A percentile compares a stretch with the other conserved stretches of the same genome.
phyloP scores from a whole-genome alignment of 2,797 vertebrate genomes.

The Bovichtus variegatus region DNA sequence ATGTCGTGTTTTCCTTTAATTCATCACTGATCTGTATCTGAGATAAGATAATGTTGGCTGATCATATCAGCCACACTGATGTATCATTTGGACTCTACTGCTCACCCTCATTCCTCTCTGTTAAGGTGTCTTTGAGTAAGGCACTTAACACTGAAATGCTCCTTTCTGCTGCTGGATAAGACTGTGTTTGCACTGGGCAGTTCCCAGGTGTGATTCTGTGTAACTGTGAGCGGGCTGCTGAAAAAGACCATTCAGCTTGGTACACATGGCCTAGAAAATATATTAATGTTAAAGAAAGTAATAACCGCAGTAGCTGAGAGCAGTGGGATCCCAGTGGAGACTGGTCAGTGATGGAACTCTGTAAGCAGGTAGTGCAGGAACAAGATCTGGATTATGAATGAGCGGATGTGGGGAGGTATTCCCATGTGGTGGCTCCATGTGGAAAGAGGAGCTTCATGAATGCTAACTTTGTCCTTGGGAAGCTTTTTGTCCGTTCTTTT shows the following conservation, averaged over 20 bases:
- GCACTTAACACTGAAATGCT: background rate
- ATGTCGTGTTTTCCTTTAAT: background rate
- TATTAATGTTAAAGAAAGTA: constrained; percentile 43
- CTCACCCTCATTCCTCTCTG: background rate
- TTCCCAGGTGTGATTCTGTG: constrained; percentile 34
- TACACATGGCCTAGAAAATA: constrained; percentile 3
- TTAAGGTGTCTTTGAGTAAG: constrained; percentile 5
- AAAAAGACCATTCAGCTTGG: background rate
- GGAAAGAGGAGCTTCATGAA: constrained; percentile 19
- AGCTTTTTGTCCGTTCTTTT: constrained; percentile 15
- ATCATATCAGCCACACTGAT: background rate
- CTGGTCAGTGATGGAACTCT: background rate
- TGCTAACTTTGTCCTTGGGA: constrained; percentile 26
- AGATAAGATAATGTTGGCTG: background rate
- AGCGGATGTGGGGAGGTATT: constrained; percentile 15
- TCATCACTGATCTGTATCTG: too few species aligned
- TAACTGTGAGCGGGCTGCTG: constrained; percentile 1
- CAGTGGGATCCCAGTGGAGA: constrained; percentile 26
- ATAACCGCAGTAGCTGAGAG: constrained; percentile 24
- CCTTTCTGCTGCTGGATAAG: constrained; percentile 1
- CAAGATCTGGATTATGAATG: constrained; percentile 44
- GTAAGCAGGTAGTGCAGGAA: background rate
- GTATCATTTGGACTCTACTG: background rate
- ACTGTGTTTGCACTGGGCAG: background rate
- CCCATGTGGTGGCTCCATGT: background rate